Conservation (phyloP, 2,797 vertebrate species). For the Emydoidea blandingii region DNA sequence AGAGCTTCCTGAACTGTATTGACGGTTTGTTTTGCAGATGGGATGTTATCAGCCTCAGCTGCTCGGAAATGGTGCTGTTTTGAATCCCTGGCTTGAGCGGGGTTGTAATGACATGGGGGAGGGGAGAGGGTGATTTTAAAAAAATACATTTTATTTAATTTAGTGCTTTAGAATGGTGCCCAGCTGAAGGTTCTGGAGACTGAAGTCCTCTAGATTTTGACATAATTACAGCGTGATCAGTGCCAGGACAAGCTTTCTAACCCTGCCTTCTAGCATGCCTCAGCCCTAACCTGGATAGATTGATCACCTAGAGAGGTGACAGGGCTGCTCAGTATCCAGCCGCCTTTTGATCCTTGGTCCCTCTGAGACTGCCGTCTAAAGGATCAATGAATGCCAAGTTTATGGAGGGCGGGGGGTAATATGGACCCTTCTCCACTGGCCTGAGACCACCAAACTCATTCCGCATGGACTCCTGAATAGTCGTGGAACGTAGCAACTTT, state of each 20-base stretch:
- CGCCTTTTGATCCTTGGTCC: neutral
- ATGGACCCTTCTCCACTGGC: neutral
- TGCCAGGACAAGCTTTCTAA: accelerated
- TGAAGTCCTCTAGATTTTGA: neutral
- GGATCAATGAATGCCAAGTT: neutral
- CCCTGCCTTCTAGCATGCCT: neutral
- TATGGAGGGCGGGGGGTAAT: neutral
- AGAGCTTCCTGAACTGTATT: slow-evolving; percentile 4
- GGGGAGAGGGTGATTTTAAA: neutral
- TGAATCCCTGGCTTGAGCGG: neutral
- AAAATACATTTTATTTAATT: neutral
- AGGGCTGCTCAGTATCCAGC: too few species aligned
- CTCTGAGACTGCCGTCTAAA: neutral
- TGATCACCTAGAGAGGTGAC: neutral
- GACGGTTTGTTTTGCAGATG: slow-evolving; percentile 22
- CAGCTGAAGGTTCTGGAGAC: neutral
- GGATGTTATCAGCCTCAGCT: slow-evolving; percentile 33
- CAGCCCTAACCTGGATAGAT: neutral
- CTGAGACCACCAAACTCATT: neutral
- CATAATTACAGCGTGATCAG: neutral
- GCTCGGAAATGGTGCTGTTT: slow-evolving; percentile 13
- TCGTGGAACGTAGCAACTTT: neutral
- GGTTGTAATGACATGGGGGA: neutral
- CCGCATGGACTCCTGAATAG: neutral
- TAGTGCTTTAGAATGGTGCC: neutral